phyloP scores from a whole-genome alignment of 2,888 invertebrate genomes.

The Paralinhomoeus sp. region DNA sequence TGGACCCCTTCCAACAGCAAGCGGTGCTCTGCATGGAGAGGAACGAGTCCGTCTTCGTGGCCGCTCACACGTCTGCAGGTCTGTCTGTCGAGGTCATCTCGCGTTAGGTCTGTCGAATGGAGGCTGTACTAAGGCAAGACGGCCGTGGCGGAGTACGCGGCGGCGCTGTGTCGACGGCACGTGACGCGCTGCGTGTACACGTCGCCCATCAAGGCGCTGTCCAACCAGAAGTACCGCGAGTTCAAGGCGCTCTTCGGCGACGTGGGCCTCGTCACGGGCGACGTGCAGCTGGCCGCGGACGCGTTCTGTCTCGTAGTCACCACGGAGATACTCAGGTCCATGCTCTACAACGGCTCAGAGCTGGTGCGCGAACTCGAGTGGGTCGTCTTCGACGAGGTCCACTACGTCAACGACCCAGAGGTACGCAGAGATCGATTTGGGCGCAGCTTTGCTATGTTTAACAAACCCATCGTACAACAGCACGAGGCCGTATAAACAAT shows the following conservation, averaged over 20 bases:
- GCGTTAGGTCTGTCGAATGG: not conserved
- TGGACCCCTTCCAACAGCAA: conserved; percentile 89
- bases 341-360: conserved; percentile 80
- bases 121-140: conserved; percentile 43
- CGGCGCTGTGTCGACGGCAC: conserved; percentile 57
- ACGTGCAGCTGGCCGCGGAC: conserved; percentile 75
- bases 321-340: conserved; percentile 79
- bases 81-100: conserved; percentile 30
- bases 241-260: conserved; percentile 75
- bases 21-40: conserved; percentile 80
- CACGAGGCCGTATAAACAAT: too few species aligned
- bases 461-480: too few species aligned
- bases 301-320: conserved; percentile 96
- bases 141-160: conserved; percentile 95
- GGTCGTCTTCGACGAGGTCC: conserved; percentile 97
- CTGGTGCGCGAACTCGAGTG: conserved; percentile 85
- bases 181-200: conserved; percentile 49
- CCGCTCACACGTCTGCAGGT: conserved; percentile 84
- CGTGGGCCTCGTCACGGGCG: conserved; percentile 78
- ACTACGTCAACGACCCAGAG: conserved; percentile 89
- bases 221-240: conserved; percentile 94
- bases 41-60: conserved; percentile 84
- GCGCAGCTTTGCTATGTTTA: too few species aligned
- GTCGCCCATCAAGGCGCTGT: conserved; percentile 92
- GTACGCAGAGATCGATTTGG: too few species aligned